Percentiles rank a stretch among this genome's conserved stretches.
Conservation (phyloP, 2,113 vertebrate species). For the Strix aluco region DNA sequence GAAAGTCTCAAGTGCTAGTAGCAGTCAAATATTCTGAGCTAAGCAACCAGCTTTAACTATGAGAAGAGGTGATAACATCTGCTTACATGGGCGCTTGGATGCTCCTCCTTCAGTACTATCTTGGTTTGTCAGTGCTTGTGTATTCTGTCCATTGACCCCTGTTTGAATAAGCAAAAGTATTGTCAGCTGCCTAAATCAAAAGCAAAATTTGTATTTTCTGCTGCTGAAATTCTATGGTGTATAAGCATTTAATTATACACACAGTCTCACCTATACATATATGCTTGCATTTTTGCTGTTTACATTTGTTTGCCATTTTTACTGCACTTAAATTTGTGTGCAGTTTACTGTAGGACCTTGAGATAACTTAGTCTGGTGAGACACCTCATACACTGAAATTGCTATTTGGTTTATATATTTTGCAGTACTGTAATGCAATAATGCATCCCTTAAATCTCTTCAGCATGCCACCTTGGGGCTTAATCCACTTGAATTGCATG, state of each 20-base stretch:
- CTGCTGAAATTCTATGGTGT: background rate
- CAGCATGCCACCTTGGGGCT: background rate
- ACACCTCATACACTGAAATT: background rate
- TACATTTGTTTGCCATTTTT: background rate
- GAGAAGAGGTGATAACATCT: background rate
- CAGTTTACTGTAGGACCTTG: background rate
- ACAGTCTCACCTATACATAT: background rate
- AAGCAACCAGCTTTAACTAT: background rate
- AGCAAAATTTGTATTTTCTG: background rate
- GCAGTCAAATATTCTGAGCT: background rate
- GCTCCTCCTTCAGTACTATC: background rate
- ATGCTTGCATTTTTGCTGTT: background rate
- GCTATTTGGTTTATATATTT: background rate
- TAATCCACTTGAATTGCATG: background rate
- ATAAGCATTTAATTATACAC: background rate
- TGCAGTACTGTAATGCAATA: background rate
- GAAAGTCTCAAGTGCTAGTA: background rate
- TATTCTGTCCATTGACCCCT: background rate
- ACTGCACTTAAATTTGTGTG: background rate
- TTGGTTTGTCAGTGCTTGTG: background rate
- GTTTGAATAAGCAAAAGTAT: background rate
- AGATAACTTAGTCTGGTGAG: background rate
- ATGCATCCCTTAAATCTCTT: background rate
- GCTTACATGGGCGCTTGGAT: background rate
- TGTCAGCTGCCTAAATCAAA: background rate